Evolutionary conservation across 2,888 invertebrate species (phyloP), one percentile per base, ranked within the genome.

Genomic region (Thymelicus acteon): DNA sequence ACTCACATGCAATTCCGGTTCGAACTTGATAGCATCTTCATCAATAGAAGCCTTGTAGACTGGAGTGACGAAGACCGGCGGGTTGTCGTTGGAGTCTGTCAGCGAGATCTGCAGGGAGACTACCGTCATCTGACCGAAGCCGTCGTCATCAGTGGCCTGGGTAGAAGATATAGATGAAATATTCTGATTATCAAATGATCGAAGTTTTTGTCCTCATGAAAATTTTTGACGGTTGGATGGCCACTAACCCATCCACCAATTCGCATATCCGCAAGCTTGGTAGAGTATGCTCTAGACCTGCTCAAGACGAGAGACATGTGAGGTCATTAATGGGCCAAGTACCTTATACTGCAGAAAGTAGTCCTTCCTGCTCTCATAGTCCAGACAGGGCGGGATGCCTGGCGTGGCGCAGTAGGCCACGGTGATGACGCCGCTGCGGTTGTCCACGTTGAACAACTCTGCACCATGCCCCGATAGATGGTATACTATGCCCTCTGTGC

Each of bases 261-360:
- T 5, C 31, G 31, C 5, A 31, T 5, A 31, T 3, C 31, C 31
- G 31, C 31, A 31, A 31, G 31, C 31, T 5, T 31, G 31, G 31
- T 31, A 3, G 31, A 31, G 31, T 31, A 31, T 19, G 19, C 19
- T 19, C n/a, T 1, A 24, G 31, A 31, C 31, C n/a, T n/a, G n/a
- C n/a, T 31, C 31, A 31, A 31, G 31, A 31, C 2, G 31, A 31
- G 31, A 31, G 31, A 31, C 31, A 1, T 5, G 5, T 31, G 31
- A 31, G 31, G 3, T 3, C 4, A 31, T 2, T 19, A 19, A 19
- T 19, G 19, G 5, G 4, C 8, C 7, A 31, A 2, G 5, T 84
- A 97, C 97, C 95, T 97, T 97, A 81, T 97, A 97, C 67, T 97
- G 97, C 67, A 98, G 91, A 82, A 96, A 97, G 87, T 97, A 98